Evolutionary conservation across 2,113 vertebrate species (phyloP).

Genomic region (Apistogramma diplotaenia): DNA sequence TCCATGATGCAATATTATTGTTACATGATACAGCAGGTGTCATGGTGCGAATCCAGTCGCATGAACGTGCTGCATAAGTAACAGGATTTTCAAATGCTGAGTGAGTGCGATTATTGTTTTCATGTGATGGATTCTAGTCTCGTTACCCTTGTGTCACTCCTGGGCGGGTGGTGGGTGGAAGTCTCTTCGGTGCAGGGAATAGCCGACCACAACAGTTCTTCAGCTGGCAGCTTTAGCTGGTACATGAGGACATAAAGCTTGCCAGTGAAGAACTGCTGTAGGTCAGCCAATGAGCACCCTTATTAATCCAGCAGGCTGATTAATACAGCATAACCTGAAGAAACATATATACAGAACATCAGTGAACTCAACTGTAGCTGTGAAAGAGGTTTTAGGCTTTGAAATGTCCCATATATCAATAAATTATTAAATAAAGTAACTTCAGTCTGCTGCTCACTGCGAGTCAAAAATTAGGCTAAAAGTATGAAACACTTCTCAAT

Average conservation of each 20-base stretch:
- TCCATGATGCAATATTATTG: slow-evolving; percentile 58
- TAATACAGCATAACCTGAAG: slow-evolving; percentile 4
- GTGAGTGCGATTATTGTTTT: background rate
- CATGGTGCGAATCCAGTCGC: slow-evolving; percentile 60
- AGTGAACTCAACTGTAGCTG: background rate
- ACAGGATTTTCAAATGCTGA: slow-evolving; percentile 18
- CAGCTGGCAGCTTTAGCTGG: slow-evolving; percentile 99
- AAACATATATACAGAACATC: background rate
- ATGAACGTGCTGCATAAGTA: slow-evolving; percentile 70
- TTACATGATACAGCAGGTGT: slow-evolving; percentile 71
- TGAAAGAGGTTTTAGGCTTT: background rate
- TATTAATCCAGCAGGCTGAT: background rate
- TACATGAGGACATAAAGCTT: slow-evolving; percentile 98
- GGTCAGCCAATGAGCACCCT: slow-evolving; percentile 83
- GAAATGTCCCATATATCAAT: background rate
- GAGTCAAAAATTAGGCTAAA: background rate
- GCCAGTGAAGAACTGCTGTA: slow-evolving; percentile 99
- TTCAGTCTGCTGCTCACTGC: background rate
- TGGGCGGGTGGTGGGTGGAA: background rate
- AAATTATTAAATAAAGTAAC: background rate
- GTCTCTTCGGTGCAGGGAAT: slow-evolving; percentile 75
- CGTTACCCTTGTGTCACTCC: background rate
- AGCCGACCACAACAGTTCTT: slow-evolving; percentile 99
- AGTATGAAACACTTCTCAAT: background rate
- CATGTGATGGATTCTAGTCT: background rate